Percentiles rank a stretch among this genome's conserved stretches.
Conservation (phyloP, 2,113 vertebrate genomes). For the Indri indri region DNA sequence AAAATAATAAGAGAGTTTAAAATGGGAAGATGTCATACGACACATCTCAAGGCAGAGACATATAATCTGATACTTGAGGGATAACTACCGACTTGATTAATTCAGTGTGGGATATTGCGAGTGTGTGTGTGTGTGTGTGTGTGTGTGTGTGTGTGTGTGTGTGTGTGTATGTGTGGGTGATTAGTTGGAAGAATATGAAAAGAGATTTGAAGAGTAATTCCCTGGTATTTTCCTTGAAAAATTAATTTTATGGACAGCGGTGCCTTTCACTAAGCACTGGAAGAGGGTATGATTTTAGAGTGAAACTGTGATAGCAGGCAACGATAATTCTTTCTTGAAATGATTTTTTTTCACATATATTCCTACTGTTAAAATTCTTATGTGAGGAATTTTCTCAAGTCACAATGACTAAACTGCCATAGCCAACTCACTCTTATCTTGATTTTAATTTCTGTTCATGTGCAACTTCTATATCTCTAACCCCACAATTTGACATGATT, state of each 20-base stretch:
- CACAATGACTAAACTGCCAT: not conserved
- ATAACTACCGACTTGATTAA: not conserved
- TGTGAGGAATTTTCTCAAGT: not conserved
- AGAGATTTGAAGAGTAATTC: not conserved
- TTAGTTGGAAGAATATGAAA: not conserved
- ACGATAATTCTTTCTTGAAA: not conserved
- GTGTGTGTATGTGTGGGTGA: not conserved
- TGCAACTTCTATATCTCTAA: not conserved
- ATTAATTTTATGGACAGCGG: not conserved
- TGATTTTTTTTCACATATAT: not conserved
- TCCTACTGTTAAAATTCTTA: not conserved
- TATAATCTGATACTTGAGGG: not conserved
- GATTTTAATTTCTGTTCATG: not conserved
- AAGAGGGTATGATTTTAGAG: not conserved
- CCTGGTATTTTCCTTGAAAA: not conserved
- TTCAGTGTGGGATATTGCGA: accelerated
- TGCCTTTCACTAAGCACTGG: not conserved
- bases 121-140: too few relatives aligned
- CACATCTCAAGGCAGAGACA: not conserved
- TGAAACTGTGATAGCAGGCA: not conserved
- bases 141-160: not conserved
- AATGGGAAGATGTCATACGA: not conserved
- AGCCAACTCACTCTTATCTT: not conserved
- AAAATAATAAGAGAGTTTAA: not conserved
- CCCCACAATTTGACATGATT: not conserved